Evolutionary conservation across 2,113 vertebrate species (phyloP), one percentile per base, ranked within the genome.

Genomic region (Laticauda colubrina): DNA sequence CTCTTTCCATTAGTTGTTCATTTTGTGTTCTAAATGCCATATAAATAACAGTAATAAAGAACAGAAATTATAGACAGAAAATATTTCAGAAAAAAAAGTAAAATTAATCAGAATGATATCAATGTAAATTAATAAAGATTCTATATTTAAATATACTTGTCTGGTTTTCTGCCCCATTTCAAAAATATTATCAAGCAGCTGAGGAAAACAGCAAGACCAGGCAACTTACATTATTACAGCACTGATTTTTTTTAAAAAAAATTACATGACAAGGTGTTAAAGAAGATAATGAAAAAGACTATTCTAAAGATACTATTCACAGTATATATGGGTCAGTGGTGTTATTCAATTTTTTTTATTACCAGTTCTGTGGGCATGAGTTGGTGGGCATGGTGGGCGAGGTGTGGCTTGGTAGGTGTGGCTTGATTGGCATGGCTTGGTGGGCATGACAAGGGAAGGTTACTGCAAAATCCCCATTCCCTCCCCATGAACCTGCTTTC

Each of bases 1-100:
- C 48, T 45, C 23, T 64, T 85, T 93, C 39, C 26, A 43, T 93
- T 90, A 43, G 91, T 57, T 89, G 57, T 89, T 90, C 90, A 93
- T 59, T 59, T 21, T 11, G 24, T 90, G 45, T 90, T 39, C 23
- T 87, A 21, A 10, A 61, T 61, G 8, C 53, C 23, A 39, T 86
- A 61, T 64, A 59, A 59, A 90, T 90, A 55, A 43, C 56, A 90
- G 9, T 4, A 54, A 39, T 57, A 86, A 48, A 34, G 69, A 26
- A 54, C 43, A 88, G n/a, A 92, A 88, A 15, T 34, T 86, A 3
- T 11, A 43, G 48, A 29, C 18, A 54, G 43, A 59, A 57, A 64
- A 90, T 64, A 1, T 87, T 87, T n/a, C 43, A 11, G n/a, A 61
- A 86, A 86, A 56, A 12, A 29, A 59, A 43, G 39, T 2, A 92